Evolutionary conservation across 2,888 invertebrate species (phyloP).

Genomic region (Hypena proboscidalis): DNA sequence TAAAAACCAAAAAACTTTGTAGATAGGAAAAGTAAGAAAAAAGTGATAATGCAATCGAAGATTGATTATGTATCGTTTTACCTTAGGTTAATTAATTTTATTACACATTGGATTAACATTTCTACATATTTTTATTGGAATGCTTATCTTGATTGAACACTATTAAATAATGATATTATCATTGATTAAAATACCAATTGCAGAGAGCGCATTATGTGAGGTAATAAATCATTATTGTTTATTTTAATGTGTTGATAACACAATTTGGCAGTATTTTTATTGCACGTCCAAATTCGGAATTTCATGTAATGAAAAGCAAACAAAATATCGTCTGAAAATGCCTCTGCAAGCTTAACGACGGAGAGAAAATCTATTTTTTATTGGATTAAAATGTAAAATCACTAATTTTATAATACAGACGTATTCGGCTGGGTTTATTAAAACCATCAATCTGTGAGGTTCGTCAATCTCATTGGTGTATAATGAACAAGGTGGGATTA

Average conservation of each 20-base stretch:
- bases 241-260: not conserved
- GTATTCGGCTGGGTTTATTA: slow-evolving; percentile 48
- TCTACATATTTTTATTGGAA: slow-evolving; percentile 64
- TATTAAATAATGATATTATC: slow-evolving; percentile 38
- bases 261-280: not conserved
- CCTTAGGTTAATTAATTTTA: slow-evolving; percentile 46
- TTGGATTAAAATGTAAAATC: too few relatives aligned
- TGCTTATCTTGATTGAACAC: slow-evolving; percentile 71
- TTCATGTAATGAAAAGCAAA: too few relatives aligned
- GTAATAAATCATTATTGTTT: not conserved
- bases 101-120: slow-evolving; percentile 58
- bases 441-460: slow-evolving; percentile 64
- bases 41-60: slow-evolving; percentile 20
- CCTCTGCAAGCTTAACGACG: too few relatives aligned
- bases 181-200: slow-evolving; percentile 9
- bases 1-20: not conserved
- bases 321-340: too few relatives aligned
- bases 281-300: too few relatives aligned
- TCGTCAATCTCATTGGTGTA: slow-evolving; percentile 64
- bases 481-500: slow-evolving; percentile 79
- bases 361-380: too few relatives aligned
- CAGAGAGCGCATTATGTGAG: slow-evolving; percentile 7
- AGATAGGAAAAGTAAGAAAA: slow-evolving; percentile 20
- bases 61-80: slow-evolving; percentile 32
- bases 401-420: too few relatives aligned